A percentile compares a stretch with the other conserved stretches of the same genome.
Conservation (phyloP, 2,797 vertebrate species). For the Eupleurogrammus muticus region DNA sequence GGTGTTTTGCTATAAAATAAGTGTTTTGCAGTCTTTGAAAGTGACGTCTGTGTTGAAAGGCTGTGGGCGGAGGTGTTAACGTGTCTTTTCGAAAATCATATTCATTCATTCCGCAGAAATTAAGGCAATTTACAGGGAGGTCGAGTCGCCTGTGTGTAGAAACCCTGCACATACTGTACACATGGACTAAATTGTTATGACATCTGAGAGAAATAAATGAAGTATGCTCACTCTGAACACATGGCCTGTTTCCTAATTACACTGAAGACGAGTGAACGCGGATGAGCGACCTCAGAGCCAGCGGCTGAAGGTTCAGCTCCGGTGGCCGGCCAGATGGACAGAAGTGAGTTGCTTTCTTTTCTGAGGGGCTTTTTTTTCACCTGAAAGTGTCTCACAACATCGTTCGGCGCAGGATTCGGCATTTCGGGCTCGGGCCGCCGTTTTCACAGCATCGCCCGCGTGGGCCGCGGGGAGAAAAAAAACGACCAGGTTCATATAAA, state of each 20-base stretch:
- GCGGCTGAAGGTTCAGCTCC: conserved; percentile 57
- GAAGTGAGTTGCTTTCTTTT: conserved; percentile 25
- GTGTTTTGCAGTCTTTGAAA: background rate
- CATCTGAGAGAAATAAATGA: background rate
- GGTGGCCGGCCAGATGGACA: conserved; percentile 52
- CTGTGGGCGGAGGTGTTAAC: background rate
- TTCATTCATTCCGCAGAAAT: conserved; percentile 40
- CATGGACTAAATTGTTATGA: background rate
- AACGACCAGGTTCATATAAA: background rate
- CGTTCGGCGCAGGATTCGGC: conserved; percentile 7
- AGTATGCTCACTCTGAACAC: conserved; percentile 26
- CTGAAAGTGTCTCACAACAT: conserved; percentile 14
- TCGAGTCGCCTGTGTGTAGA: background rate
- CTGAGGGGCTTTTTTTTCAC: conserved; percentile 36
- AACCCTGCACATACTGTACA: background rate
- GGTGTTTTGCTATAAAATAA: background rate
- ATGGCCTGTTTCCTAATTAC: conserved; percentile 39
- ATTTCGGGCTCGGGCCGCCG: background rate
- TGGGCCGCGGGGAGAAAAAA: too few species aligned
- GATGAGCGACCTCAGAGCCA: conserved; percentile 33
- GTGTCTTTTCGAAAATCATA: conserved; percentile 12
- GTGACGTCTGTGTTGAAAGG: background rate
- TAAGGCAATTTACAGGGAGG: background rate
- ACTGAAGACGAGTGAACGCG: conserved; percentile 11
- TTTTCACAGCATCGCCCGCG: background rate